Conservation (phyloP, 2,888 invertebrate genomes). For the Trichacis sp. region DNA sequence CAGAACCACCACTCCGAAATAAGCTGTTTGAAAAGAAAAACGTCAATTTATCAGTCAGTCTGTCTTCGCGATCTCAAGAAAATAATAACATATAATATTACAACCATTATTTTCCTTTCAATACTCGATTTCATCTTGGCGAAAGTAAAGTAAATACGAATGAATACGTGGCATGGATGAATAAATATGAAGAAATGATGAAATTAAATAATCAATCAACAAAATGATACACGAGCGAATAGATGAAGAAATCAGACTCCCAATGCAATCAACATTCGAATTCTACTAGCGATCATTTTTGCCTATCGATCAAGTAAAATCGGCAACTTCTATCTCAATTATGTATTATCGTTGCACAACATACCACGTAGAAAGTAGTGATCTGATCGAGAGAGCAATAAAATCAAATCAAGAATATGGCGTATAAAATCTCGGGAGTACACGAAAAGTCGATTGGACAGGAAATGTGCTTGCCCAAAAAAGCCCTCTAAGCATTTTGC, state of each 20-base stretch:
- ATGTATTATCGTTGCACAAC: not conserved
- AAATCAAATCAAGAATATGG: not conserved
- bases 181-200: no score
- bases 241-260: no score
- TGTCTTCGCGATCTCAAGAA: not conserved
- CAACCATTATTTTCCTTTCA: not conserved
- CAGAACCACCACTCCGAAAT: not conserved
- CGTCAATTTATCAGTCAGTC: not conserved
- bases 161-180: no score
- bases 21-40: not conserved
- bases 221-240: no score
- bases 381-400: not conserved
- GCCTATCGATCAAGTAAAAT: slow-evolving; percentile 10
- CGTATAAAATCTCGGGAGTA: not conserved
- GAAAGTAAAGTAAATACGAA: no score
- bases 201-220: no score
- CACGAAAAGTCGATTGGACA: not conserved
- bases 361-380: not conserved
- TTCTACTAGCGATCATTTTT: slow-evolving; percentile 16
- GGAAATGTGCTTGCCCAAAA: not conserved
- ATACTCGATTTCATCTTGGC: not conserved
- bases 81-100: not conserved
- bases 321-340: slow-evolving; percentile 1
- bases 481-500: not conserved
- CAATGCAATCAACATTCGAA: not conserved